Evolutionary conservation across 1,140 invertebrate species (phyloP).

Genomic region (Drosophila navojoa): DNA sequence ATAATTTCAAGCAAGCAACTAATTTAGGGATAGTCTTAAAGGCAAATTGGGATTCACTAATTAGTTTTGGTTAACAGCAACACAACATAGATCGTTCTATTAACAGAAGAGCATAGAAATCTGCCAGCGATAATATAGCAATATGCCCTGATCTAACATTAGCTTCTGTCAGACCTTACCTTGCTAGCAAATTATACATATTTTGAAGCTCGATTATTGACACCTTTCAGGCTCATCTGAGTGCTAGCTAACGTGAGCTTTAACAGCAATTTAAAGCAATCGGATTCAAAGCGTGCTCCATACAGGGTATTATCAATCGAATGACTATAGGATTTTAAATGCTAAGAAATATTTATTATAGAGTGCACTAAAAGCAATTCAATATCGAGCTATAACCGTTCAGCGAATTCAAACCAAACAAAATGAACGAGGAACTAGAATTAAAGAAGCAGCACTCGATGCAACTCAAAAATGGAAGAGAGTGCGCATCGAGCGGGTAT

Average conservation of each 20-base stretch:
- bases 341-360: constrained; percentile 13
- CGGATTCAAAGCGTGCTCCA: constrained; percentile 22
- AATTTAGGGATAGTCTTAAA: constrained; percentile 14
- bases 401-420: constrained; percentile 17
- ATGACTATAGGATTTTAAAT: constrained; percentile 11
- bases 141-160: too few relatives aligned
- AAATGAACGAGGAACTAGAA: constrained; percentile 38
- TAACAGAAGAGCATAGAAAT: neutral
- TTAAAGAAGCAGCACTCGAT: constrained; percentile 30
- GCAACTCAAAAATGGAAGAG: constrained; percentile 6
- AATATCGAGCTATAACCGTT: constrained; percentile 20
- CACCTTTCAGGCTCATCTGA: neutral
- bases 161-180: too few relatives aligned
- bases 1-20: constrained; percentile 24
- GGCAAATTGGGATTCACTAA: constrained; percentile 8
- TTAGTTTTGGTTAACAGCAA: neutral
- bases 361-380: constrained; percentile 31
- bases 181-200: too few relatives aligned
- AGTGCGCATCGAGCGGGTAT: constrained; percentile 33
- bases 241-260: neutral
- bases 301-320: constrained; percentile 14
- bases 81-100: neutral
- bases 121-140: neutral
- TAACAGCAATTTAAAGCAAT: neutral
- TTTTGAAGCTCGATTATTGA: too few relatives aligned